Evolutionary conservation across 2,797 vertebrate genomes (phyloP), one percentile per base, ranked within the genome.

Genomic region (Phrynocephalus guinanensis): DNA sequence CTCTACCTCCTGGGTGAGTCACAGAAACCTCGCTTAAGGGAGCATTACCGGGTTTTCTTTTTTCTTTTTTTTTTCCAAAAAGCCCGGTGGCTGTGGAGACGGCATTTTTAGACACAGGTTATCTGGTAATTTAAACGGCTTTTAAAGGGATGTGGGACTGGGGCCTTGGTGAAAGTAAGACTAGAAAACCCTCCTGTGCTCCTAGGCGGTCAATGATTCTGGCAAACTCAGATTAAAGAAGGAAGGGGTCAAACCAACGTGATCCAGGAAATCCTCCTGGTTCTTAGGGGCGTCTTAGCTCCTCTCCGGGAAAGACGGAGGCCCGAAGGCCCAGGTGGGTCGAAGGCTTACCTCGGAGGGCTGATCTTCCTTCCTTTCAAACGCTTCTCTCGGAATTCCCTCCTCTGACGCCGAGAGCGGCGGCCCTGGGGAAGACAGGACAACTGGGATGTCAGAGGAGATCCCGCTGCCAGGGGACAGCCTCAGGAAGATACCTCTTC

Each of bases 351-450:
- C 99, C 99, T 99, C 20, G 98, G 99, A 1, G 99, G 99, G 92
- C 98, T 99, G 96, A 99, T 99, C 93, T 99, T 99, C 90, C 98
- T 95, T 0, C 98, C 98, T 88, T 99, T 99, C 86, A 99, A 95
- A 73, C 99, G 97, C 94, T 99, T 99, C 92, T 99, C 99, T 93
- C 99, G 96, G 91, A 99, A 99, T 88, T 99, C 99, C 89, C 99
- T 97, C 91, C 99, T 96, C 93, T 99, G 99, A 87, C 99, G 97
- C 71, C 99, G 97, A 38, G 99, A 99, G 15, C 98, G 98, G 0
- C 99, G 98, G 79, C 98, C 99, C 99, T 99, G 92, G 13, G 79
- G 71, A 24, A 28, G 7, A 86, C 70, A 26, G 3, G 50, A 80
- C 0, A 79, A 7, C 11, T 28, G 24, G 28, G 1, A 44, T 11